A percentile compares a stretch with the other conserved stretches of the same genome.
phyloP scores from a whole-genome alignment of 2,797 vertebrate genomes.

The Scyliorhinus canicula region DNA sequence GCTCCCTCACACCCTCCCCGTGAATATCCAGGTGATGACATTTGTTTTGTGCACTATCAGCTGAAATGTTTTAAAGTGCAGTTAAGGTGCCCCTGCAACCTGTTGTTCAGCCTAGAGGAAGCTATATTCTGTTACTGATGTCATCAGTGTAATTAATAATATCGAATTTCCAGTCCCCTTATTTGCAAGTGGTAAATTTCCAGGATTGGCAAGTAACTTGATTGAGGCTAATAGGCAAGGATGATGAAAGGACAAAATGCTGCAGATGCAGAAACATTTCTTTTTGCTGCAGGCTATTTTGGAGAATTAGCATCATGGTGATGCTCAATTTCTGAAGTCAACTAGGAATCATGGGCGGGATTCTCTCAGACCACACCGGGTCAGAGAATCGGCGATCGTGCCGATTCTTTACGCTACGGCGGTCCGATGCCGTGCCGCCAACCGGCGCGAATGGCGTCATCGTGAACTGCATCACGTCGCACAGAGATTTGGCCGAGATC shows the following conservation, averaged over 20 bases:
- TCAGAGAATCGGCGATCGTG: too few relatives aligned
- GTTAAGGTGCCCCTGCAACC: neutral
- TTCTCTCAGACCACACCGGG: too few relatives aligned
- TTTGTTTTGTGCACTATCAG: neutral
- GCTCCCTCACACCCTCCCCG: neutral
- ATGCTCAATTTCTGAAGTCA: neutral
- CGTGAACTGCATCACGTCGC: too few relatives aligned
- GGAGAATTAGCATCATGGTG: neutral
- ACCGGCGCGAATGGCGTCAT: too few relatives aligned
- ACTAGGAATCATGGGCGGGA: neutral
- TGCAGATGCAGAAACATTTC: neutral
- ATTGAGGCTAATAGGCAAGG: neutral
- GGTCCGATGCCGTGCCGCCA: too few relatives aligned
- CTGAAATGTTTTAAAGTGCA: neutral
- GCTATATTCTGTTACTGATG: neutral
- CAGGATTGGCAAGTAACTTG: neutral
- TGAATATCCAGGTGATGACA: neutral
- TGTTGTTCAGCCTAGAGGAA: neutral
- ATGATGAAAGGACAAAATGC: neutral
- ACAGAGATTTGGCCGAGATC: too few relatives aligned
- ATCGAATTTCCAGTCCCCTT: neutral
- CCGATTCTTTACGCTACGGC: too few relatives aligned
- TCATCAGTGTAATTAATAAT: neutral
- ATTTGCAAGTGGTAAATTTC: neutral
- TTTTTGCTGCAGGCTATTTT: neutral